Conservation (phyloP, 2,113 vertebrate species). For the Pelodiscus sinensis region DNA sequence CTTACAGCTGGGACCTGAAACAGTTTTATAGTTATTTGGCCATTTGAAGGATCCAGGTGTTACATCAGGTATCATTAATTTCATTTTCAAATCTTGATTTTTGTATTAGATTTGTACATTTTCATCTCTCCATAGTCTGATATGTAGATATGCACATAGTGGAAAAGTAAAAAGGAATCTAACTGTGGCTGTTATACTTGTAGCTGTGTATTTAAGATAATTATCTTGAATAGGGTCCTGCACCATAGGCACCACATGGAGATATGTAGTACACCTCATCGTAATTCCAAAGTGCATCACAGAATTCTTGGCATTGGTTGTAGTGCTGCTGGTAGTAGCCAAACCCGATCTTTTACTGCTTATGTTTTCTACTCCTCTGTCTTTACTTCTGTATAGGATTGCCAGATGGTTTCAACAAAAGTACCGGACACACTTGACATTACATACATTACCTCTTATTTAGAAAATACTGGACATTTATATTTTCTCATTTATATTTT, state of each 20-base stretch:
- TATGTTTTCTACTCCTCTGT: background rate
- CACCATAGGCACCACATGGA: background rate
- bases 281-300: background rate
- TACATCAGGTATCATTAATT: slow-evolving; percentile 6
- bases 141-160: background rate
- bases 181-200: background rate
- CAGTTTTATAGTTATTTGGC: slow-evolving; percentile 3
- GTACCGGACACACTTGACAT: too few relatives aligned
- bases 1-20: slow-evolving; percentile 9
- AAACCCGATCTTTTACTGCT: background rate
- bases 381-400: background rate
- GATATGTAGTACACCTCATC: background rate
- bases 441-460: too few relatives aligned
- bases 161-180: background rate
- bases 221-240: background rate
- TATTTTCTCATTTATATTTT: too few relatives aligned
- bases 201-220: background rate
- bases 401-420: too few relatives aligned
- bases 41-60: slow-evolving; percentile 31
- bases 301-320: background rate
- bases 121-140: background rate
- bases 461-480: too few relatives aligned
- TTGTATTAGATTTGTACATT: background rate
- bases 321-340: background rate
- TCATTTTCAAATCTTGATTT: background rate